Evolutionary conservation across 1,140 invertebrate genomes (phyloP).

Genomic region (Microplitis demolitor): DNA sequence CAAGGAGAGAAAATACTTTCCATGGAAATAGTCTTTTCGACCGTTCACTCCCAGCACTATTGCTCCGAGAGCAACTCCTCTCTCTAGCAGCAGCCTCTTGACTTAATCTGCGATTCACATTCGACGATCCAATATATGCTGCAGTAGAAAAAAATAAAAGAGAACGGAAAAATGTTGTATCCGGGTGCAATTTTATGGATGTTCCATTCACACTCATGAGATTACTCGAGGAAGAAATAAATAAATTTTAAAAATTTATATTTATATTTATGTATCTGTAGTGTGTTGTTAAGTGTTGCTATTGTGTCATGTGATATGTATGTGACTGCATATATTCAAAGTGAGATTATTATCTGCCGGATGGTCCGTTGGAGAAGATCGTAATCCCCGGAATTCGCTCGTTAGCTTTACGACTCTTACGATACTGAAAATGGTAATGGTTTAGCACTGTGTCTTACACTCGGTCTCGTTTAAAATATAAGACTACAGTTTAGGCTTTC

Average conservation of each 20-base stretch:
- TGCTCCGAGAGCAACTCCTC: slow-evolving; percentile 4
- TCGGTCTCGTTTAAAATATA: not conserved
- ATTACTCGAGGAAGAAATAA: not conserved
- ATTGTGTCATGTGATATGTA: not conserved
- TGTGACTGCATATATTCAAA: not conserved
- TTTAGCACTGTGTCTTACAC: not conserved
- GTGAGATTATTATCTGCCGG: not conserved
- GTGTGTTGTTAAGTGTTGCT: not conserved
- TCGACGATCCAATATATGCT: slow-evolving; percentile 7
- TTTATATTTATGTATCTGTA: not conserved
- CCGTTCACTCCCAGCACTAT: slow-evolving; percentile 10
- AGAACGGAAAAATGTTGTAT: not conserved
- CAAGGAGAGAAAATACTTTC: slow-evolving; percentile 30
- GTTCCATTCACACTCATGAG: too few relatives aligned
- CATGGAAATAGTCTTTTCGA: slow-evolving; percentile 40
- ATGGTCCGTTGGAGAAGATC: slow-evolving; percentile 13
- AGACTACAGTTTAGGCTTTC: too few relatives aligned
- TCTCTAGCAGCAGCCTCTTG: slow-evolving; percentile 18
- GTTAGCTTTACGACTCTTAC: slow-evolving; percentile 10
- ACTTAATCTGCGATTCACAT: slow-evolving; percentile 35
- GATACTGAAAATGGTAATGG: slow-evolving; percentile 1
- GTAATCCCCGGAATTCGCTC: slow-evolving; percentile 11
- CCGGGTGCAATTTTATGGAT: not conserved
- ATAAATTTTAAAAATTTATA: not conserved
- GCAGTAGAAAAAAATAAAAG: too few relatives aligned